Evolutionary conservation across 2,113 vertebrate species (phyloP).

Genomic region (Thalassoma bifasciatum): DNA sequence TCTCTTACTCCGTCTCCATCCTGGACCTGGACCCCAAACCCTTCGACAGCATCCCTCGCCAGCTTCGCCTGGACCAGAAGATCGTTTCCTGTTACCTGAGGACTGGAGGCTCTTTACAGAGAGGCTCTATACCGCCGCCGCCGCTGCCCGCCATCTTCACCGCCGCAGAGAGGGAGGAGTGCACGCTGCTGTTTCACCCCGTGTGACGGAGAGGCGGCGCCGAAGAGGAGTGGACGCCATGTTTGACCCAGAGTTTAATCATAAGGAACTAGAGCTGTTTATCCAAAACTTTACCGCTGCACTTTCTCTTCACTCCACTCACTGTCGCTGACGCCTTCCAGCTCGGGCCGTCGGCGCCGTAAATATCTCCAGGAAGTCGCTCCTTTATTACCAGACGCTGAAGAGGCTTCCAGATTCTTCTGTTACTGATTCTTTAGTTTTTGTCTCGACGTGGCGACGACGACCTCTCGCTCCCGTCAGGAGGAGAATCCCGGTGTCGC

Average conservation of each 20-base stretch:
- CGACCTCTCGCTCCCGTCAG: neutral
- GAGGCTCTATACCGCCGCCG: slow-evolving; percentile 55
- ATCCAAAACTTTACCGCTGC: neutral
- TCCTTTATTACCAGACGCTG: neutral
- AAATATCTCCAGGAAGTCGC: slow-evolving; percentile 10
- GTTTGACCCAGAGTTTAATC: slow-evolving; percentile 3
- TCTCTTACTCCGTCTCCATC: slow-evolving; percentile 91
- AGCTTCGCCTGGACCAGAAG: slow-evolving; percentile 92
- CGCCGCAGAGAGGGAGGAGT: slow-evolving; percentile 87
- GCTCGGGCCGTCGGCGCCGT: neutral
- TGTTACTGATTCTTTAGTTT: slow-evolving; percentile 29
- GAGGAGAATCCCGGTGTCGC: slow-evolving; percentile 1
- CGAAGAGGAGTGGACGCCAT: neutral
- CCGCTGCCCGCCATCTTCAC: slow-evolving; percentile 75
- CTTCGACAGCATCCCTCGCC: slow-evolving; percentile 92
- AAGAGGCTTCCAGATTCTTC: slow-evolving; percentile 11
- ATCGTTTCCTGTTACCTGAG: slow-evolving; percentile 93
- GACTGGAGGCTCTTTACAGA: slow-evolving; percentile 67
- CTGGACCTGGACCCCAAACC: slow-evolving; percentile 96
- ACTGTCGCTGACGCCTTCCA: neutral
- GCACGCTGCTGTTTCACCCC: slow-evolving; percentile 92
- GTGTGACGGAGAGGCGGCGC: slow-evolving; percentile 77
- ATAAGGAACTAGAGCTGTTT: neutral
- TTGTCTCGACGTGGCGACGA: neutral
- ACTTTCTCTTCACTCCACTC: slow-evolving; percentile 13